Evolutionary conservation across 2,888 invertebrate genomes (phyloP).

Genomic region (Lycophotia porphyrea): DNA sequence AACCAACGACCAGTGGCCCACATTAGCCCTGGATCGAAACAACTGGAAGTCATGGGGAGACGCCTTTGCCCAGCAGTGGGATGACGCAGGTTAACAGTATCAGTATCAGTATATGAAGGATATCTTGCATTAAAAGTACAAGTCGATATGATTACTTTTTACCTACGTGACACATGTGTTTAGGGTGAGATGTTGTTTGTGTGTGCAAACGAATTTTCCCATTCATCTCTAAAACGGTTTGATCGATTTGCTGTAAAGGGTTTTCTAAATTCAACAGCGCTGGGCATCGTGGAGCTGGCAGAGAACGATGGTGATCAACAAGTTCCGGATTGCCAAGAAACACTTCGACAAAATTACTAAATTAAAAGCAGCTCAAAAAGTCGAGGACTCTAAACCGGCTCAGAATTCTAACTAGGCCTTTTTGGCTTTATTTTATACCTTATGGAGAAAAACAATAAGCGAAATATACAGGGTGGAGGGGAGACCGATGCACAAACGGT

Average conservation of each 20-base stretch:
- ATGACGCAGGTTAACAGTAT: too few species aligned
- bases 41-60: too few species aligned
- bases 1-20: too few species aligned
- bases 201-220: background rate
- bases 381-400: slow-evolving; percentile 57
- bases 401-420: slow-evolving; percentile 30
- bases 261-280: slow-evolving; percentile 72
- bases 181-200: background rate
- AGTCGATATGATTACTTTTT: background rate
- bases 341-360: slow-evolving; percentile 75
- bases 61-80: too few species aligned
- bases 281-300: slow-evolving; percentile 84
- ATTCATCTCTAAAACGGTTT: background rate
- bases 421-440: slow-evolving; percentile 1
- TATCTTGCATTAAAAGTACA: background rate
- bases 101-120: background rate
- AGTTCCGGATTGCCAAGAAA: slow-evolving; percentile 77
- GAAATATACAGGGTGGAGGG: background rate
- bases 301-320: slow-evolving; percentile 75
- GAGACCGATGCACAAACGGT: too few species aligned
- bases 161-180: background rate
- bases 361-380: slow-evolving; percentile 64
- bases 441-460: background rate
- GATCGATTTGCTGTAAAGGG: background rate
- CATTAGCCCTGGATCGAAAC: too few species aligned